These are phyloP conservation scores for Dermatemys mawii DNA, from an alignment of 2,113 vertebrate species.

Conservation along the genomic window DNA sequence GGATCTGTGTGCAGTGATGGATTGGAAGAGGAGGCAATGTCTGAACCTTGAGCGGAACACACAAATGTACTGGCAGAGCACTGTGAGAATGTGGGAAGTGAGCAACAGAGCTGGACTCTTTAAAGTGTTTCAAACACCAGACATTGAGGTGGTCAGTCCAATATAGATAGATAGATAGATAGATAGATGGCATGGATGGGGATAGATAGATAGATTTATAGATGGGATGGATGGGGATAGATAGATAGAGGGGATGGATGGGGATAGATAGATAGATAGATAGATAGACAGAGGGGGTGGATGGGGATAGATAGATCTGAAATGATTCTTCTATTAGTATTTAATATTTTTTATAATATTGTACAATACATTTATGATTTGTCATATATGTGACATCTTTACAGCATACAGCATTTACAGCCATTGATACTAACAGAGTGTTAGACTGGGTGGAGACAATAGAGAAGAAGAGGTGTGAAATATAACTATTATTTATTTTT, in stretches of 20 bases:
- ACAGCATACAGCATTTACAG: not conserved
- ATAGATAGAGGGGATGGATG: too few relatives aligned
- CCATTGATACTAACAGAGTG: not conserved
- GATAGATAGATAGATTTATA: too few relatives aligned
- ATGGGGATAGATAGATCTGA: too few relatives aligned
- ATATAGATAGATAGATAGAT: not conserved
- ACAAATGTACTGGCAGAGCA: not conserved
- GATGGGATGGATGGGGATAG: too few relatives aligned
- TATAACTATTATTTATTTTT: not conserved
- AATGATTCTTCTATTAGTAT: not conserved
- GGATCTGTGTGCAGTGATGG: accelerated
- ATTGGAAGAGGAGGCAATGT: accelerated
- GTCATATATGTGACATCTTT: not conserved
- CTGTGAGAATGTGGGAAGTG: not conserved
- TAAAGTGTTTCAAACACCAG: accelerated
- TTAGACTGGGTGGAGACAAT: not conserved
- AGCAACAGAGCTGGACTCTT: accelerated
- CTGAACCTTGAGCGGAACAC: accelerated
- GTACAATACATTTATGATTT: not conserved
- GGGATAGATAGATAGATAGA: not conserved
- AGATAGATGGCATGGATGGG: too few relatives aligned
- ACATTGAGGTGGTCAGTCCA: accelerated
- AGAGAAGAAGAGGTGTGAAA: not conserved
- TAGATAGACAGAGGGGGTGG: too few relatives aligned
- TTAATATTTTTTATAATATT: not conserved